Evolutionary conservation across 2,888 invertebrate species (phyloP), one percentile per base, ranked within the genome.

Genomic region (Morpho achilles): DNA sequence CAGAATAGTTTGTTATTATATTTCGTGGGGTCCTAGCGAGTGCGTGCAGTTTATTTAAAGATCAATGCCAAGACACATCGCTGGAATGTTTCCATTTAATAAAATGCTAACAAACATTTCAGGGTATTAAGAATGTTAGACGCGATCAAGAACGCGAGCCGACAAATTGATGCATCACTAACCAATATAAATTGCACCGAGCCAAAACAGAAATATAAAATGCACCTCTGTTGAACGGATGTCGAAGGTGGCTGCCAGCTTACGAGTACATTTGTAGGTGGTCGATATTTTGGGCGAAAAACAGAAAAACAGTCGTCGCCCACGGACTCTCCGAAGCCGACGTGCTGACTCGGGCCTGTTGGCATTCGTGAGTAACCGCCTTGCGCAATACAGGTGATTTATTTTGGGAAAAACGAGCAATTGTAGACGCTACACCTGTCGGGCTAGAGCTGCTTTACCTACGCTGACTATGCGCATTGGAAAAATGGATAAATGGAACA

Each of bases 381-480:
- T 82, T 83, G 77, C 84, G 80, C 76, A 82, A 84, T 72, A 75
- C 81, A 76, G 76, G 77, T 84, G 79, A 79, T 76, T 78, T 79
- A 79, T 77, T 82, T 84, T 74, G 67, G 68, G 71, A 72, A 60
- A 42, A 16, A 23, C 53, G 53, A 10, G 53, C 41, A 32, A 58
- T 46, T 50, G 32, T 58, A 41, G 45, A 42, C 50, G 44, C 39
- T 60, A 57, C 57, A 60, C 51, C 57, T 57, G 51, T 45, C 43
- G 50, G 9, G 9, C 46, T 42, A 50, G 50, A 45, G 56, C 47
- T 50, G 47, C n/a, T 60, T 56, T 59, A 32, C 32, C 50, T 40
- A 7, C 10, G 10, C 22, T 10, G 44, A 7, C 8, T 44, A 32
- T 2, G 32, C n/a, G 23, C 51, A 41, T 41, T 41, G 5, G 3